Base-by-base conservation (phyloP, 2,888 invertebrate species). In the Lasioglossum leucozonium region DNA sequence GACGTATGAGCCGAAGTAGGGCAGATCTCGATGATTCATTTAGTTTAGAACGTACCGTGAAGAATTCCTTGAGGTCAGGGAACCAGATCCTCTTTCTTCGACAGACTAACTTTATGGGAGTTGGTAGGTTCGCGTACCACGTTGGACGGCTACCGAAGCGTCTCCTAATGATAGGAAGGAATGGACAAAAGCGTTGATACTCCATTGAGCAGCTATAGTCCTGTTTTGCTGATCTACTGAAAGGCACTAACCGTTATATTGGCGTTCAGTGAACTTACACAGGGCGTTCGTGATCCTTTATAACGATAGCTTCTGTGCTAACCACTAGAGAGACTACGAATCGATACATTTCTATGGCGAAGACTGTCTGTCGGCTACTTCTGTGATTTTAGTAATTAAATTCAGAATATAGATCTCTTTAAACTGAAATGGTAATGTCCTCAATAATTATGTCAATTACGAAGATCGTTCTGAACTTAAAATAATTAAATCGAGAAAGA, bases 141-240 rank as follows among this genome's bases (percentile, higher is more conserved):
- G n/a, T 58, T 58, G 13, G 13, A 58, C 11, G 26, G 58, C 13
- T 26, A 58, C 5, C 16, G 58, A 30, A 5, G 26, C 26, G 58
- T 13, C 16, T 26, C 26, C 58, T 58, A 58, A 58, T 58, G 58
- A 26, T 26, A 26, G 26, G 58, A 58, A 58, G 58, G 58, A 26
- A 58, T 58, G 58, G 58, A 58, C 58, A 26, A 26, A 58, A 58
- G 62, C 40, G 47, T 62, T 26, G 13, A 51, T 44, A 16, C 51
- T 26, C 18, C 51, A 51, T 82, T 75, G 71, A 51, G 69, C 75
- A 65, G 75, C 72, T 55, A 22, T 75, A 3, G 30, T 79, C 62
- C 65, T 72, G 58, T 76, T 58, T 40, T 51, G n/a, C 18, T 47
- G 34, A 58, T n/a, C 67, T 26, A 58, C 16, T 58, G 58, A 30